These are phyloP conservation scores for Megatriorchis doriae DNA, from an alignment of 2,113 vertebrate species.

Conservation along the genomic window DNA sequence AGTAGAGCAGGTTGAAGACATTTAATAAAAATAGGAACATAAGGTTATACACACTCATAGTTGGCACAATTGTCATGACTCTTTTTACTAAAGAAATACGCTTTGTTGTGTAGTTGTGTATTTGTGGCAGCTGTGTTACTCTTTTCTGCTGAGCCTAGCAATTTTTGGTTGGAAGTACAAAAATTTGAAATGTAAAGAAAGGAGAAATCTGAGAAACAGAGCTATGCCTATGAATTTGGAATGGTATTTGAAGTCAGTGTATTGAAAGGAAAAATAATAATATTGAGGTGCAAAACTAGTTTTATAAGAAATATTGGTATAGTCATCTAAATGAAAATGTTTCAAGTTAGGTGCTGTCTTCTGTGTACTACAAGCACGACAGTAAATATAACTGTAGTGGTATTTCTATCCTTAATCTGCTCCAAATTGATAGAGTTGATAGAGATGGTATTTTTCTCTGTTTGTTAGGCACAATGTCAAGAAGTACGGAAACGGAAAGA, in stretches of 20 bases:
- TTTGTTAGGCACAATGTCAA: conserved; percentile 88
- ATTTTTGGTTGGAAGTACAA: background rate
- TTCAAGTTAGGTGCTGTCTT: background rate
- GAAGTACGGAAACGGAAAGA: conserved; percentile 96
- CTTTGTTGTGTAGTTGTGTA: background rate
- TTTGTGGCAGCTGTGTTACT: background rate
- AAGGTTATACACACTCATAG: background rate
- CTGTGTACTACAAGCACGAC: background rate
- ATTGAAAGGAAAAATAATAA: background rate
- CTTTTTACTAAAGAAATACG: background rate
- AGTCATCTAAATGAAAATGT: background rate
- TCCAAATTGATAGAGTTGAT: background rate
- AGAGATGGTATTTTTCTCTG: background rate
- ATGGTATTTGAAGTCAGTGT: background rate
- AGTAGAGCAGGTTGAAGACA: background rate
- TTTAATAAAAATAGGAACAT: background rate
- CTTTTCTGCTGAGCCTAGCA: background rate
- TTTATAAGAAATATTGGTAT: background rate
- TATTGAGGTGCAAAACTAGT: background rate
- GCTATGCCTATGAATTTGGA: background rate
- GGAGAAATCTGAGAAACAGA: background rate
- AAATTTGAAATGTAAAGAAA: background rate
- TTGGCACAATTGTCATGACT: fast-evolving
- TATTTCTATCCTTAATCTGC: background rate
- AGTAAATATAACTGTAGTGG: background rate